Base-by-base conservation (phyloP, 2,888 invertebrate species). In the Epinotia bilunana region DNA sequence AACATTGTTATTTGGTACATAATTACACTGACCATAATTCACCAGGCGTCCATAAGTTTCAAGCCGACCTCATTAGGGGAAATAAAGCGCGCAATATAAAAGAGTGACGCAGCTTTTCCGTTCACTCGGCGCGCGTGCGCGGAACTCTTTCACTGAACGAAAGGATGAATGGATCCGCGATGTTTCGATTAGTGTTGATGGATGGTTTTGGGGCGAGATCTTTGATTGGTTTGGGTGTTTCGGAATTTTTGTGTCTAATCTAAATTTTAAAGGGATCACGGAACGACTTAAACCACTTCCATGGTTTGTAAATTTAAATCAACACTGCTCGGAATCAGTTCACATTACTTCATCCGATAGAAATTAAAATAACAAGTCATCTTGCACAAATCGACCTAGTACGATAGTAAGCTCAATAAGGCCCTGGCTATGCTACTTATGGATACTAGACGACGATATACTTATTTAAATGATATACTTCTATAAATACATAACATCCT, bases 1-100 rank as follows among this genome's bases (percentile, higher is more conserved):
- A 33, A 20, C 58, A 23, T 28, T 18, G 53, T 43, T 46, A 28
- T 65, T 65, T 28, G 33, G n/a, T 57, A 39, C 58, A n/a, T 69
- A 69, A 69, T 69, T 69, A 69, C 69, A 28, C n/a, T 28, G 6
- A 12, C 60, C 69, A 69, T 69, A 69, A 69, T 60, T 69, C 46
- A 60, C 58, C 13, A 43, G 11, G 28, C 69, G 53, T 71, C 53
- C 46, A 62, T 62, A 71, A 71, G 70, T 46, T 39, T 33, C 49
- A 33, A 61, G 33, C 53, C 49, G 70, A 83, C 83, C 90, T 92
- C 93, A 92, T 93, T 92, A 93, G 87, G 78, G 85, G 80, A 81
- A 90, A 91, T 90, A 90, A 89, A 90, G 88, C 86, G 83, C 83
- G 89, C 90, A 92, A 93, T 92, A 91, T 91, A 92, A 91, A 91